A percentile compares a stretch with the other conserved stretches of the same genome.
Conservation (phyloP, 2,888 invertebrate species). For the Phragmatobia fuliginosa region DNA sequence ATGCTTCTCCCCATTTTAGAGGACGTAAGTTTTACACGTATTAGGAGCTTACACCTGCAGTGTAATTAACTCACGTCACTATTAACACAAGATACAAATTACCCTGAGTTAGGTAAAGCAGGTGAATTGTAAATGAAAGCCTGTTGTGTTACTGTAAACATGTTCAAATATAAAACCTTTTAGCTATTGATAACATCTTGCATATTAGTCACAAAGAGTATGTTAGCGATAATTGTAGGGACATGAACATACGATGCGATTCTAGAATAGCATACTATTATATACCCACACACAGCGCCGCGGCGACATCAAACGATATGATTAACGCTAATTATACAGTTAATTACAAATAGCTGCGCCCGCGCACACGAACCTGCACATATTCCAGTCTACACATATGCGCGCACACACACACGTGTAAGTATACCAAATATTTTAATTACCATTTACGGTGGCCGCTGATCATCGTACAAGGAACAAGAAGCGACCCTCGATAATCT, state of each 20-base stretch:
- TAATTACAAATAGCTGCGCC: conserved; percentile 37
- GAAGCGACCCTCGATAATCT: conserved; percentile 21
- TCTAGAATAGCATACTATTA: conserved; percentile 6
- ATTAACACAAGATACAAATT: neutral
- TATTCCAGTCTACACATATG: neutral
- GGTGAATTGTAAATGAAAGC: neutral
- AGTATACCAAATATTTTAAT: conserved; percentile 47
- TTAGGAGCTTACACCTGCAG: neutral
- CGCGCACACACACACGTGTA: conserved; percentile 5
- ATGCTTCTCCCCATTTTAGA: neutral
- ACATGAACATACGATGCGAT: neutral
- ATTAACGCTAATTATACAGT: conserved; percentile 49
- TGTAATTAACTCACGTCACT: neutral
- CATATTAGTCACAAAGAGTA: neutral
- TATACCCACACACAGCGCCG: conserved; percentile 39
- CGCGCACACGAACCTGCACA: conserved; percentile 10
- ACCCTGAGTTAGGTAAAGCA: neutral
- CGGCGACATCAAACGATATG: conserved; percentile 49
- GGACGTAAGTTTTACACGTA: neutral
- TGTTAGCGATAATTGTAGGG: neutral
- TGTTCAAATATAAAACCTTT: neutral
- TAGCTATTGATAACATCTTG: neutral
- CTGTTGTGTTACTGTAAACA: neutral
- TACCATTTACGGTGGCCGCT: conserved; percentile 38
- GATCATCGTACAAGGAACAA: conserved; percentile 26